A percentile compares a stretch with the other conserved stretches of the same genome.
Evolutionary conservation across 2,888 invertebrate genomes (phyloP).

Genomic region (Fragum fragum): DNA sequence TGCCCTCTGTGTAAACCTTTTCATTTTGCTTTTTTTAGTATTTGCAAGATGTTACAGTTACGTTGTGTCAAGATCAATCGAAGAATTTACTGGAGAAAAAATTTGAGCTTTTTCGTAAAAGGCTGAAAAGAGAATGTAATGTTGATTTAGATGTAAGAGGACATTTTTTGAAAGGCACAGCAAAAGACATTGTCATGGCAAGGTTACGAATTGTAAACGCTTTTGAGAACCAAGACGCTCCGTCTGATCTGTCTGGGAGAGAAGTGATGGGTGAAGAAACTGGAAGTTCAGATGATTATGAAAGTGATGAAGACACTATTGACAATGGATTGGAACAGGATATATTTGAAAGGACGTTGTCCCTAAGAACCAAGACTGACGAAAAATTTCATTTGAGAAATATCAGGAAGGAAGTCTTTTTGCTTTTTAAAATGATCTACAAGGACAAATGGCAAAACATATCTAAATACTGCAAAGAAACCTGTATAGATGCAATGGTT

Average conservation of each 20-base stretch:
- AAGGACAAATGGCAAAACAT: background rate
- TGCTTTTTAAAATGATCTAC: background rate
- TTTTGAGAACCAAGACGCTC: too few relatives aligned
- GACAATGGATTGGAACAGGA: background rate
- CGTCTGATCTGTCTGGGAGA: too few relatives aligned
- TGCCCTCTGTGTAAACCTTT: too few relatives aligned
- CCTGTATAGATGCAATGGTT: background rate
- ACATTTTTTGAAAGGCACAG: background rate
- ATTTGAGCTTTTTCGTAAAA: background rate
- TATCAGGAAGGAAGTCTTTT: background rate
- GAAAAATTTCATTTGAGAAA: background rate
- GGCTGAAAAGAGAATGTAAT: background rate
- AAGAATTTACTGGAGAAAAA: background rate
- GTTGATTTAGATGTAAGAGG: background rate
- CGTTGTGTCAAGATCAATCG: background rate
- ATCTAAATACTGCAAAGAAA: background rate
- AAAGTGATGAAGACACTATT: background rate
- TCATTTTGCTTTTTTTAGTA: too few relatives aligned
- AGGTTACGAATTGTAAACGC: background rate
- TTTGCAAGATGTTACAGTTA: slow-evolving; percentile 1
- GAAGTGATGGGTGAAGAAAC: too few relatives aligned
- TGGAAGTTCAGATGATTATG: background rate
- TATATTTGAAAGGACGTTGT: background rate
- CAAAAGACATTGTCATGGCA: background rate
- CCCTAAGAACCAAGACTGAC: background rate